A percentile compares a stretch with the other conserved stretches of the same genome.
Evolutionary conservation across 1,140 invertebrate species (phyloP).

Genomic region (Drosophila lini): DNA sequence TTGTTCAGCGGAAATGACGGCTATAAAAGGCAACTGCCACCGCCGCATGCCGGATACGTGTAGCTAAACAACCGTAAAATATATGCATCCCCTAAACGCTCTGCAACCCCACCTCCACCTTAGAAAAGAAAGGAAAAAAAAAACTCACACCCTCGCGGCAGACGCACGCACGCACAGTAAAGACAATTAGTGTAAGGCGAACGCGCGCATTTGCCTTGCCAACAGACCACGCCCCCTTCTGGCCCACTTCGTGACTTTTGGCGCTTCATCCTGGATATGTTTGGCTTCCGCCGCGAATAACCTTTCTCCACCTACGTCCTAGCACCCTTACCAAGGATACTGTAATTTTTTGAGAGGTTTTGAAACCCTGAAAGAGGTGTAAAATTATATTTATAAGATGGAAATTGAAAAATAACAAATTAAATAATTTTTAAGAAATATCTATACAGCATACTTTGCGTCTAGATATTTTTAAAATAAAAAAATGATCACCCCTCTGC

Average conservation of each 20-base stretch:
- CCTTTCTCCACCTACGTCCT: background rate
- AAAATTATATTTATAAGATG: too few relatives aligned
- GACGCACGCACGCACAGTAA: constrained; percentile 66
- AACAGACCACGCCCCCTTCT: constrained; percentile 5
- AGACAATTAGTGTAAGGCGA: constrained; percentile 78
- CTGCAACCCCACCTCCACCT: constrained; percentile 10
- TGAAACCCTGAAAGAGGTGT: too few relatives aligned
- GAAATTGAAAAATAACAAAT: too few relatives aligned
- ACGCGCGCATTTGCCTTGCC: constrained; percentile 42
- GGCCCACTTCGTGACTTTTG: constrained; percentile 71
- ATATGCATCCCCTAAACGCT: constrained; percentile 56
- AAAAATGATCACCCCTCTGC: too few relatives aligned
- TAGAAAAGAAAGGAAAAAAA: background rate
- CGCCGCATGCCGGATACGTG: constrained; percentile 67
- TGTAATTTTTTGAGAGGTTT: background rate
- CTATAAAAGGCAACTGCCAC: constrained; percentile 77
- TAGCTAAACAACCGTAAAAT: constrained; percentile 79
- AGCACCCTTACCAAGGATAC: background rate
- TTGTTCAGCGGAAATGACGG: constrained; percentile 57
- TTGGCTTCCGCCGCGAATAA: constrained; percentile 52
- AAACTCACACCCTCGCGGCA: constrained; percentile 13
- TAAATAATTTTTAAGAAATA: too few relatives aligned
- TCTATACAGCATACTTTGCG: too few relatives aligned
- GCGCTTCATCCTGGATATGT: constrained; percentile 60
- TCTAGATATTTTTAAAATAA: background rate